Percentiles rank a stretch among this genome's conserved stretches.
Conservation (phyloP, 2,797 vertebrate genomes). For the Anguilla obscura region DNA sequence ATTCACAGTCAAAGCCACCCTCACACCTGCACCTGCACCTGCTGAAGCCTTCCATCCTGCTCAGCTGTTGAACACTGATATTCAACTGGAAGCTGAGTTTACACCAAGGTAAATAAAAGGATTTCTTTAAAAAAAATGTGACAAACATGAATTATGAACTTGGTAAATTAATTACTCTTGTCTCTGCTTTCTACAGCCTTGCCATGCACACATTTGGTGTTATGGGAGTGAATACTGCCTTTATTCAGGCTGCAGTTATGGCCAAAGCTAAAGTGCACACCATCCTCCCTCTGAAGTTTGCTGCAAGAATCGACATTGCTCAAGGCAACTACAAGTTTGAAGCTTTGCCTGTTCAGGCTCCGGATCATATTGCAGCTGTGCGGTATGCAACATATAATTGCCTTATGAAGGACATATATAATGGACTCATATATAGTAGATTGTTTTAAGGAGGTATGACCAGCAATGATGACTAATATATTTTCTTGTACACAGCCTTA, state of each 20-base stretch:
- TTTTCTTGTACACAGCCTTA: no score
- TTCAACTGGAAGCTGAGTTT: constrained; percentile 66
- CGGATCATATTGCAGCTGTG: constrained; percentile 64
- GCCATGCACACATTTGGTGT: constrained; percentile 71
- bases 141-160: not conserved
- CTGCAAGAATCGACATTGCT: constrained; percentile 62
- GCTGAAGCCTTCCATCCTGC: constrained; percentile 59
- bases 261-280: constrained; percentile 59
- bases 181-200: constrained; percentile 57
- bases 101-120: constrained; percentile 68
- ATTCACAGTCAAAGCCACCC: constrained; percentile 64
- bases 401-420: not conserved
- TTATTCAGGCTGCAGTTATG: constrained; percentile 71
- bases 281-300: constrained; percentile 63
- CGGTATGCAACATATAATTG: constrained; percentile 59
- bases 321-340: constrained; percentile 74
- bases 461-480: no score
- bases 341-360: constrained; percentile 65
- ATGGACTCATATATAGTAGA: not conserved
- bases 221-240: constrained; percentile 73
- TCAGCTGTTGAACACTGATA: constrained; percentile 68
- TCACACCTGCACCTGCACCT: constrained; percentile 63
- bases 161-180: not conserved
- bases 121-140: not conserved
- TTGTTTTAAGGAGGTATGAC: not conserved